A percentile compares a stretch with the other conserved stretches of the same genome.
phyloP scores from a whole-genome alignment of 2,113 vertebrate species.

The Coptodon rendalli region DNA sequence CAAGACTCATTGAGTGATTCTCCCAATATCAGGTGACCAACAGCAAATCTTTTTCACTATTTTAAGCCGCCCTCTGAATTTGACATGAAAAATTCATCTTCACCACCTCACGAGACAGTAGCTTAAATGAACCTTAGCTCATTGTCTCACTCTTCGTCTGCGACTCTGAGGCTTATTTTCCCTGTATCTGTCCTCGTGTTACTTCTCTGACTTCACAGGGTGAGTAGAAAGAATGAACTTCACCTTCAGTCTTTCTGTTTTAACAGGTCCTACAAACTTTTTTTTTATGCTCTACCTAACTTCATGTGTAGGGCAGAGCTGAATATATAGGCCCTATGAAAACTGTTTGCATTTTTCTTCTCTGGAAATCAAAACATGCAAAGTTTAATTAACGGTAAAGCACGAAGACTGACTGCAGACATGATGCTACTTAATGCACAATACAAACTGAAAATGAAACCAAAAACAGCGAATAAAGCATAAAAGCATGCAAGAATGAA shows the following conservation, averaged over 20 bases:
- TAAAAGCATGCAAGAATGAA: neutral
- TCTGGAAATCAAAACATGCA: neutral
- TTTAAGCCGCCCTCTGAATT: neutral
- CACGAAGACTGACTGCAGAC: neutral
- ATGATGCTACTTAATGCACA: neutral
- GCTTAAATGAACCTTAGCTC: neutral
- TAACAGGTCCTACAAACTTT: neutral
- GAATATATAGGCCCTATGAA: neutral
- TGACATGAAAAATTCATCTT: neutral
- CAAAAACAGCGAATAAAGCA: neutral
- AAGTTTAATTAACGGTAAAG: neutral
- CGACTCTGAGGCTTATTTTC: neutral
- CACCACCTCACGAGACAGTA: neutral
- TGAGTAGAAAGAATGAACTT: neutral
- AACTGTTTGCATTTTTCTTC: neutral
- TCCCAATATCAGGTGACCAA: neutral
- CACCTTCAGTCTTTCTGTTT: neutral
- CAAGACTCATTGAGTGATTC: neutral
- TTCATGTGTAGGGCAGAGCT: neutral
- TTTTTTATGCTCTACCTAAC: neutral
- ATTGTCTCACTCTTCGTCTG: neutral
- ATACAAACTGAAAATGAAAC: neutral
- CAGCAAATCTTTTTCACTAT: neutral
- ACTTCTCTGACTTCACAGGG: neutral
- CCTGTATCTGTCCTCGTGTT: neutral